Evolutionary conservation across 2,888 invertebrate genomes (phyloP), one percentile per base, ranked within the genome.

Genomic region (Cheilosia scutellata): DNA sequence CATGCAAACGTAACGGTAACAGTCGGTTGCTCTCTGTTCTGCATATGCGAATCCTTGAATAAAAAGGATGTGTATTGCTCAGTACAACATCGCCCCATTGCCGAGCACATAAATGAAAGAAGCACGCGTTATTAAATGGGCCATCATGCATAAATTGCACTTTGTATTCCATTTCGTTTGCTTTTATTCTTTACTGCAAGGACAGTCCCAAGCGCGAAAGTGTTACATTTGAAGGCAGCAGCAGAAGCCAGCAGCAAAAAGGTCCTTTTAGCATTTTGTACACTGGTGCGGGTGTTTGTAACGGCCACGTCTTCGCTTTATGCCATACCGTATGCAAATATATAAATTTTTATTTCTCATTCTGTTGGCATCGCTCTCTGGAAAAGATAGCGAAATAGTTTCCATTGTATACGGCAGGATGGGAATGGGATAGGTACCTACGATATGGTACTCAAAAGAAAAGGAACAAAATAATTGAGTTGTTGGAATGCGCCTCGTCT

Each of bases 91-190:
- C 33, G 44, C 20, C 16, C 31, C 66, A 20, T 55, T 68, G 55
- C 58, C 55, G 60, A 44, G 55, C 47, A 74, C 80, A 86, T 86
- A 87, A 87, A 82, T 87, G 82, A 77, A 71, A 71, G 55, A 65
- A 78, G 82, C 82, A 82, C 80, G 78, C 87, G 87, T 88, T 88
- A 88, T 88, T 88, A 88, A 88, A 88, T 87, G 87, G 82, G 80
- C 88, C 82, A 87, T 82, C 88, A 88, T 88, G 88, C 88, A 88
- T 88, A 88, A 88, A 88, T 88, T 88, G 88, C 88, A 88, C 83
- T 87, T 87, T 87, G 82, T 82, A 74, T 82, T 77, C 68, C 63
- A 65, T 77, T 82, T 87, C 51, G 51, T 71, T 65, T 9, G 47
- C 42, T 68, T 68, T 65, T 63, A 49, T 79, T 62, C 51, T 62